A percentile compares a stretch with the other conserved stretches of the same genome.
These are phyloP conservation scores for Drosophila robusta DNA, from an alignment of 2,888 invertebrate species.

Conservation along the genomic window DNA sequence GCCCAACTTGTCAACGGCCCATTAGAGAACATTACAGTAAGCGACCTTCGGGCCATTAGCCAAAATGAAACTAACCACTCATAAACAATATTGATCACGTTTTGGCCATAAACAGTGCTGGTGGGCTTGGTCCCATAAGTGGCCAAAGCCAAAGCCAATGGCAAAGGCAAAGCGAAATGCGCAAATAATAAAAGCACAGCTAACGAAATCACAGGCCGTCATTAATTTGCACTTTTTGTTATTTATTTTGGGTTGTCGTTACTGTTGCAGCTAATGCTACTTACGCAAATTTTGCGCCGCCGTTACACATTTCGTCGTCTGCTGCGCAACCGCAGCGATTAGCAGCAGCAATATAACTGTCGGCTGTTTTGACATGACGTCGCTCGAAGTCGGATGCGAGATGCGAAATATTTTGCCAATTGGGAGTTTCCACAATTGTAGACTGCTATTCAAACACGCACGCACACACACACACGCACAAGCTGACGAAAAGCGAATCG, in stretches of 20 bases:
- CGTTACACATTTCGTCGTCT: conserved; percentile 47
- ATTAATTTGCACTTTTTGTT: conserved; percentile 49
- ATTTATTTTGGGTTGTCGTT: conserved; percentile 5
- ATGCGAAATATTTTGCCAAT: conserved; percentile 36
- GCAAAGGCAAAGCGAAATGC: conserved; percentile 22
- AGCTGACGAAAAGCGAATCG: conserved; percentile 1
- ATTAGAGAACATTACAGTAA: conserved; percentile 50
- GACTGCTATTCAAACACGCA: conserved; percentile 12
- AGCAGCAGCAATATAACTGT: conserved; percentile 57
- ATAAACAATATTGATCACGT: conserved; percentile 65
- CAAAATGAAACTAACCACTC: conserved; percentile 36
- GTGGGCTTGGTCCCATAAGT: conserved; percentile 26
- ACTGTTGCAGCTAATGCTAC: conserved; percentile 51
- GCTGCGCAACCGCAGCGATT: conserved; percentile 67
- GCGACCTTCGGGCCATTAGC: conserved; percentile 49
- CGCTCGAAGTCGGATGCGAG: conserved; percentile 32
- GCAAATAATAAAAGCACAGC: conserved; percentile 41
- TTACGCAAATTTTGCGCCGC: conserved; percentile 82
- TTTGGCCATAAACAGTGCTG: conserved; percentile 56
- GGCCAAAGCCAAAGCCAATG: conserved; percentile 31
- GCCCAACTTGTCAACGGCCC: conserved; percentile 15
- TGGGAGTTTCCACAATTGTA: conserved; percentile 22
- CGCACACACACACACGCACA: conserved; percentile 7
- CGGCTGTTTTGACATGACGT: conserved; percentile 56
- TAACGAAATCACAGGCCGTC: conserved; percentile 8